A percentile compares a stretch with the other conserved stretches of the same genome.
phyloP scores from a whole-genome alignment of 1,140 invertebrate species.

The Aphidius gifuensis region DNA sequence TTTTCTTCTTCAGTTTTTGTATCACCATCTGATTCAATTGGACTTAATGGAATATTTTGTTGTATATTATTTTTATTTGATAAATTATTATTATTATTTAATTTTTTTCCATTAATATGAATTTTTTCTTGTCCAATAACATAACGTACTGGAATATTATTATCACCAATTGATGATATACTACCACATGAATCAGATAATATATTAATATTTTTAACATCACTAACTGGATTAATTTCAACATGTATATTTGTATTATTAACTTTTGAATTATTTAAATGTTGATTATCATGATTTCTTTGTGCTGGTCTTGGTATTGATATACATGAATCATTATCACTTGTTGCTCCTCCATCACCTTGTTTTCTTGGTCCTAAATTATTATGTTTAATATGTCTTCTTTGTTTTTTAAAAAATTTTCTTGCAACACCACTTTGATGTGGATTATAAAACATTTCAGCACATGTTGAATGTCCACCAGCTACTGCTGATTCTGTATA shows the following conservation, averaged over 20 bases:
- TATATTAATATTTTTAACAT: slow-evolving; percentile 63
- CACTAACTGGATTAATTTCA: slow-evolving; percentile 58
- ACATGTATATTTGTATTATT: slow-evolving; percentile 77
- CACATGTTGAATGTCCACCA: slow-evolving; percentile 53
- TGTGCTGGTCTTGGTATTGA: slow-evolving; percentile 51
- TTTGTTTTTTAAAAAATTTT: slow-evolving; percentile 88
- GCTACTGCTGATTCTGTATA: slow-evolving; percentile 65
- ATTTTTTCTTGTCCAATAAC: slow-evolving; percentile 48
- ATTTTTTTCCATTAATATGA: slow-evolving; percentile 33
- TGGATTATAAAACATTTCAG: slow-evolving; percentile 87
- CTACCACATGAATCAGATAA: slow-evolving; percentile 61
- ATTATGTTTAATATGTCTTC: slow-evolving; percentile 68
- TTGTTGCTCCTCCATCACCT: slow-evolving; percentile 62
- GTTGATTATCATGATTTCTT: slow-evolving; percentile 58
- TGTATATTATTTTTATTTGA: slow-evolving; percentile 36
- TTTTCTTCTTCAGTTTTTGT: slow-evolving; percentile 56
- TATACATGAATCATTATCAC: slow-evolving; percentile 52
- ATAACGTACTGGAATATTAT: slow-evolving; percentile 43
- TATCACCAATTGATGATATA: slow-evolving; percentile 48
- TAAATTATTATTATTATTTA: slow-evolving; percentile 46
- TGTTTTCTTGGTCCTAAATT: slow-evolving; percentile 68
- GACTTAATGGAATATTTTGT: slow-evolving; percentile 30
- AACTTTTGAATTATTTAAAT: slow-evolving; percentile 68
- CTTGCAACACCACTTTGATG: slow-evolving; percentile 88
- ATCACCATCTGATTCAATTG: slow-evolving; percentile 47